Percentiles rank a stretch among this genome's conserved stretches.
phyloP scores from a whole-genome alignment of 2,888 invertebrate genomes.

The Tetragnatha montana region DNA sequence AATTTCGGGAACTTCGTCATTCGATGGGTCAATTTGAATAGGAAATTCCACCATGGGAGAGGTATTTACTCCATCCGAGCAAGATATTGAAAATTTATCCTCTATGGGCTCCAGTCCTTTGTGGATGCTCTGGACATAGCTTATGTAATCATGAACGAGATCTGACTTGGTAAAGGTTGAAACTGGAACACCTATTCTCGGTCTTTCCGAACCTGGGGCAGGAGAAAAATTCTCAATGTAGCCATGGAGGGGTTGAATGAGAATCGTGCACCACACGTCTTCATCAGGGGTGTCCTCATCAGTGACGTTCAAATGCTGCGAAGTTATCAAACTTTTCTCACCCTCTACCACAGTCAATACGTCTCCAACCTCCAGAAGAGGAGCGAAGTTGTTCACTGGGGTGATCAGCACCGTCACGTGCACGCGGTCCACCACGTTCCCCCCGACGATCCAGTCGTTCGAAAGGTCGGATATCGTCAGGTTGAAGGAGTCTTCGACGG shows the following conservation, averaged over 20 bases:
- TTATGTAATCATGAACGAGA: constrained; percentile 74
- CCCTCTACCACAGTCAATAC: constrained; percentile 75
- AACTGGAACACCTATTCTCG: constrained; percentile 74
- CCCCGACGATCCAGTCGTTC: constrained; percentile 74
- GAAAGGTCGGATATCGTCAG: constrained; percentile 74
- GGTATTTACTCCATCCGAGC: constrained; percentile 76
- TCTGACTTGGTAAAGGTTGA: constrained; percentile 75
- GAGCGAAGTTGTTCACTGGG: constrained; percentile 75
- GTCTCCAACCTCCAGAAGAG: constrained; percentile 73
- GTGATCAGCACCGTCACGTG: constrained; percentile 74
- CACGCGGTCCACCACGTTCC: constrained; percentile 74
- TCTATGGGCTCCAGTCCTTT: constrained; percentile 75
- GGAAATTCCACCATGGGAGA: constrained; percentile 74
- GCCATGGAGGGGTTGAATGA: constrained; percentile 75
- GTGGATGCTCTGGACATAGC: constrained; percentile 77
- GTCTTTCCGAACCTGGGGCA: constrained; percentile 75
- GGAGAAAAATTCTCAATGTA: constrained; percentile 76
- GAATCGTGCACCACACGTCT: constrained; percentile 75
- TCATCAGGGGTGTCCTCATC: constrained; percentile 75
- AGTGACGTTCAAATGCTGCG: constrained; percentile 74
- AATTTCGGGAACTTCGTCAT: constrained; percentile 76
- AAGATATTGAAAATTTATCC: constrained; percentile 75
- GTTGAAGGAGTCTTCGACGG: constrained; percentile 74
- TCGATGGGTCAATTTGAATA: constrained; percentile 75
- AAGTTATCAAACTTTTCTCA: constrained; percentile 74